Evolutionary conservation across 2,888 invertebrate species (phyloP).

Genomic region (Geotrupes spiniger): DNA sequence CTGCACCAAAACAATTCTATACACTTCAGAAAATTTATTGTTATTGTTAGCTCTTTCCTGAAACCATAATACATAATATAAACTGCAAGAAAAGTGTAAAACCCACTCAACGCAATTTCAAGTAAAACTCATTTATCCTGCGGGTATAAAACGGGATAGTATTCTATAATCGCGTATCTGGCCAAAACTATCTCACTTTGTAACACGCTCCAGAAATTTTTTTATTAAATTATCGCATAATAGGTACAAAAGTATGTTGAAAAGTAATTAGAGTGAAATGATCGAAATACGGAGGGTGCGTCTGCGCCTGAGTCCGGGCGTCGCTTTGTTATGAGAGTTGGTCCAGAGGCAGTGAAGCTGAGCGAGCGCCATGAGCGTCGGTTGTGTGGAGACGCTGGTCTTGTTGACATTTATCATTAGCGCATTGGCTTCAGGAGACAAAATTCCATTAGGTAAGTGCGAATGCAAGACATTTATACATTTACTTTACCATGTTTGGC

Average conservation of each 20-base stretch:
- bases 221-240: conserved; percentile 8
- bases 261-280: conserved; percentile 34
- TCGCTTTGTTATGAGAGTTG: conserved; percentile 43
- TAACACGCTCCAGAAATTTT: conserved; percentile 1
- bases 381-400: conserved; percentile 34
- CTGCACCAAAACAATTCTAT: no score
- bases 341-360: conserved; percentile 47
- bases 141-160: no score
- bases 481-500: no score
- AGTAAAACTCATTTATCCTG: not conserved
- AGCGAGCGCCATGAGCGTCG: conserved; percentile 42
- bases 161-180: not conserved
- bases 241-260: conserved; percentile 17
- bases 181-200: not conserved
- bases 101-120: not conserved
- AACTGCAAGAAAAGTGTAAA: not conserved
- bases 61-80: not conserved
- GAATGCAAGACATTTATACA: no score
- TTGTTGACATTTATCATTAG: conserved; percentile 37
- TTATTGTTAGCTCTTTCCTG: not conserved
- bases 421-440: conserved; percentile 41
- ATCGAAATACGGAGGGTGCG: conserved; percentile 34
- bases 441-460: conserved; percentile 47
- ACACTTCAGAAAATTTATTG: no score
- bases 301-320: conserved; percentile 42